phyloP scores from a whole-genome alignment of 53 echinoderm and acorn worm genomes.

The Arbacia lixula region DNA sequence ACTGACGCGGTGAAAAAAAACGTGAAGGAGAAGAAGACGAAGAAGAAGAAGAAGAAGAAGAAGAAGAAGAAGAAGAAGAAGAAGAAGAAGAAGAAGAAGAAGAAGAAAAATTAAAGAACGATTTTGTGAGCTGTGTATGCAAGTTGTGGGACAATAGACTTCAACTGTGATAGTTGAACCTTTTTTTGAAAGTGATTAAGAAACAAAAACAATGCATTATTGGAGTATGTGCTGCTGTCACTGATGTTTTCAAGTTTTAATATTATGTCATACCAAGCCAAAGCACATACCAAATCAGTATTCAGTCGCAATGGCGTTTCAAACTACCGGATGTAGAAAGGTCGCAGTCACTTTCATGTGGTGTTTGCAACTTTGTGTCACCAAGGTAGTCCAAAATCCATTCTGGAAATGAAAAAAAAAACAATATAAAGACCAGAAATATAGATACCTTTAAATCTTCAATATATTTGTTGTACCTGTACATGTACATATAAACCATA shows the following conservation, averaged over 20 bases:
- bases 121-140: slow-evolving; percentile 43
- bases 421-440: too few relatives aligned
- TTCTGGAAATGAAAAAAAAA: too few relatives aligned
- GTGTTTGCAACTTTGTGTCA: too few relatives aligned
- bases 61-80: too few relatives aligned
- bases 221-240: slow-evolving; percentile 44
- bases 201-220: slow-evolving; percentile 40
- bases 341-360: too few relatives aligned
- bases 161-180: slow-evolving; percentile 43
- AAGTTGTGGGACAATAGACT: slow-evolving; percentile 61
- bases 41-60: slow-evolving; percentile 6
- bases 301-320: too few relatives aligned
- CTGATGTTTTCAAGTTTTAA: slow-evolving; percentile 51
- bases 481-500: too few relatives aligned
- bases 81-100: too few relatives aligned
- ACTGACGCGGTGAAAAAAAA: slow-evolving; percentile 1
- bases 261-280: slow-evolving; percentile 53
- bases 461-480: too few relatives aligned
- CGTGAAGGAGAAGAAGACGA: neutral
- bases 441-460: too few relatives aligned
- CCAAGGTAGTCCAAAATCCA: too few relatives aligned
- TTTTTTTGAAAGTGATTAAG: slow-evolving; percentile 31
- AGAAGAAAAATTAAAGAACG: neutral
- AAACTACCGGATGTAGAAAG: too few relatives aligned
- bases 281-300: slow-evolving; percentile 2